phyloP scores from a whole-genome alignment of 2,797 vertebrate genomes.

The Sebastes trivittatus region DNA sequence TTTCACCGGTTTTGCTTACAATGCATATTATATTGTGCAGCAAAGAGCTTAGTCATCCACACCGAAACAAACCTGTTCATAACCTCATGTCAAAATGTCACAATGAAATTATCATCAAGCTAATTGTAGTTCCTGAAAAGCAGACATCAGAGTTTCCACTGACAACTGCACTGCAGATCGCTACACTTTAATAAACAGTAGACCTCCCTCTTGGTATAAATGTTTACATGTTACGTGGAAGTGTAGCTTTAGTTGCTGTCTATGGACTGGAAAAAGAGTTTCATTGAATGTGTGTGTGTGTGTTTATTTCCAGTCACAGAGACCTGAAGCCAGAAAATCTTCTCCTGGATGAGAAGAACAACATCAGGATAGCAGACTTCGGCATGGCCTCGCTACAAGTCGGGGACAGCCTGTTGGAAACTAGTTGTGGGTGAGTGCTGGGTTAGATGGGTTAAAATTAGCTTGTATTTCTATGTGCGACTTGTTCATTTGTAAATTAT shows the following conservation, averaged over 20 bases:
- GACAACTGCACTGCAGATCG: neutral
- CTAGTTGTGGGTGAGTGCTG: constrained; percentile 84
- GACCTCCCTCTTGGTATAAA: neutral
- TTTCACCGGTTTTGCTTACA: neutral
- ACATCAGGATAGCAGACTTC: constrained; percentile 93
- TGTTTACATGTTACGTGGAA: neutral
- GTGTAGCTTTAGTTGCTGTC: neutral
- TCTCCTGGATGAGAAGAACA: constrained; percentile 93
- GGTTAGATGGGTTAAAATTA: neutral
- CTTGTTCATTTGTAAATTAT: neutral
- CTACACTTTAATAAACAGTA: neutral
- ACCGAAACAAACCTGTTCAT: too few relatives aligned
- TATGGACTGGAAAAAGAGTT: constrained; percentile 4
- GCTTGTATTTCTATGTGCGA: neutral
- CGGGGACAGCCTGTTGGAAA: constrained; percentile 91
- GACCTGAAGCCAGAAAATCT: constrained; percentile 94
- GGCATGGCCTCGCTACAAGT: constrained; percentile 95
- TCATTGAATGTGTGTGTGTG: neutral
- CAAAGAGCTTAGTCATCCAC: neutral
- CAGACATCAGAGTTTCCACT: neutral
- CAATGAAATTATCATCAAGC: too few relatives aligned
- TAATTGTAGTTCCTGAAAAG: too few relatives aligned
- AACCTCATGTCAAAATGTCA: too few relatives aligned
- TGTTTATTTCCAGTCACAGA: constrained; percentile 83
- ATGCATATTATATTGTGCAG: neutral